Evolutionary conservation across 1,140 invertebrate genomes (phyloP).

Genomic region (Heliconius himera): DNA sequence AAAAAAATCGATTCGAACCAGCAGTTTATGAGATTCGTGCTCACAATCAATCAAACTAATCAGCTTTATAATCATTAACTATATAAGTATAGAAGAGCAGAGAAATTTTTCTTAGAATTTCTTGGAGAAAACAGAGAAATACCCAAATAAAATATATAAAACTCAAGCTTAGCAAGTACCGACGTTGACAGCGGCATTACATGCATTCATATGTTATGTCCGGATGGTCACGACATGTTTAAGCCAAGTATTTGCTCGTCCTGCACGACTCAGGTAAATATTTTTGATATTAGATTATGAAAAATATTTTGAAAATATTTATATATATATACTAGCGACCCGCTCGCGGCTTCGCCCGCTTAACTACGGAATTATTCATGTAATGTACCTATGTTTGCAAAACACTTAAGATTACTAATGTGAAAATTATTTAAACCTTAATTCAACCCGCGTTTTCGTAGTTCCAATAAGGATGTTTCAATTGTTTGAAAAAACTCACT

Average conservation of each 20-base stretch:
- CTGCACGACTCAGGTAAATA: slow-evolving; percentile 18
- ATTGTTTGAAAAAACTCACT: too few species aligned
- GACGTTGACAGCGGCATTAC: slow-evolving; percentile 4
- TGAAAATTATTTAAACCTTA: too few species aligned
- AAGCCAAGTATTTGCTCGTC: slow-evolving; percentile 10
- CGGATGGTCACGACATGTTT: slow-evolving; percentile 14
- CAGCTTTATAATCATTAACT: too few species aligned
- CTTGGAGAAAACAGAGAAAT: background rate
- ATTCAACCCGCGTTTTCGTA: too few species aligned
- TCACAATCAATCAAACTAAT: background rate
- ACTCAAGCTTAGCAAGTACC: background rate
- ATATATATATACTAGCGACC: too few species aligned
- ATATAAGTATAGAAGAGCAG: background rate
- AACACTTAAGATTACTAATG: too few species aligned
- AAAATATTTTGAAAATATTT: slow-evolving; percentile 2
- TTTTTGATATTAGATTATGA: slow-evolving; percentile 12
- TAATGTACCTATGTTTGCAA: too few species aligned
- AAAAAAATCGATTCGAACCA: too few species aligned
- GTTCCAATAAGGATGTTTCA: too few species aligned
- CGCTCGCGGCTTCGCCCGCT: too few species aligned
- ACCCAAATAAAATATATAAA: background rate
- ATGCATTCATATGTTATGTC: slow-evolving; percentile 14
- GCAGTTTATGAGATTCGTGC: too few species aligned
- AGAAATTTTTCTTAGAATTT: background rate
- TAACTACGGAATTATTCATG: too few species aligned